Conservation (phyloP, 1,140 invertebrate genomes). For the Belonocnema kinseyi region DNA sequence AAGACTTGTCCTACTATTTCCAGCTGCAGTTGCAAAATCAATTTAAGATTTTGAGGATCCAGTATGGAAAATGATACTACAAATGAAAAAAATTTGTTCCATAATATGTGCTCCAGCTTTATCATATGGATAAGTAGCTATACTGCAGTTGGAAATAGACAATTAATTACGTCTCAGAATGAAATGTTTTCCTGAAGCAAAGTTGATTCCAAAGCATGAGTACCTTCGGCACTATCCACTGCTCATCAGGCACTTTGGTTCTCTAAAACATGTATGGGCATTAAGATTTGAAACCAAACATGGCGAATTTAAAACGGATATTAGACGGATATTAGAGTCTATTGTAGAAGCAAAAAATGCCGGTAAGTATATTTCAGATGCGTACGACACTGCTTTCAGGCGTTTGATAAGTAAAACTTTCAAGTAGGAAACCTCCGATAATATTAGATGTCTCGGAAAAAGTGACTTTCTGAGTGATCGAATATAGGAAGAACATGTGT, state of each 20-base stretch:
- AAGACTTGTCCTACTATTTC: constrained; percentile 37
- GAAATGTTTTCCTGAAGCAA: background rate
- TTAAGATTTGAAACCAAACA: constrained; percentile 35
- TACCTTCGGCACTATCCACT: constrained; percentile 32
- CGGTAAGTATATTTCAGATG: constrained; percentile 9
- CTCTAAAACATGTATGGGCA: constrained; percentile 22
- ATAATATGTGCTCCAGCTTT: constrained; percentile 32
- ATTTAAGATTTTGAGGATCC: constrained; percentile 30
- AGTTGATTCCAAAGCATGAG: constrained; percentile 28
- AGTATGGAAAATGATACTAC: constrained; percentile 40
- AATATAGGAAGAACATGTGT: no score
- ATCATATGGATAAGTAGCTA: constrained; percentile 34
- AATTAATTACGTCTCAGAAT: constrained; percentile 34
- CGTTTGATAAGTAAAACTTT: no score
- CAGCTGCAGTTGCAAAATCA: constrained; percentile 28
- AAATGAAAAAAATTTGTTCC: constrained; percentile 19
- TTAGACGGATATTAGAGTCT: constrained; percentile 29
- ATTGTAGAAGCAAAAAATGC: constrained; percentile 20
- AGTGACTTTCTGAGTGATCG: background rate
- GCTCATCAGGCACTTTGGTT: constrained; percentile 22
- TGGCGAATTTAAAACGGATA: constrained; percentile 36
- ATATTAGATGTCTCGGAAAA: constrained; percentile 8
- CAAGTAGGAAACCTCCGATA: background rate
- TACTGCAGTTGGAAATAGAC: constrained; percentile 32
- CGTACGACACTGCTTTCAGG: constrained; percentile 9